phyloP scores from a whole-genome alignment of 2,888 invertebrate species.

The Artemia sp. region DNA sequence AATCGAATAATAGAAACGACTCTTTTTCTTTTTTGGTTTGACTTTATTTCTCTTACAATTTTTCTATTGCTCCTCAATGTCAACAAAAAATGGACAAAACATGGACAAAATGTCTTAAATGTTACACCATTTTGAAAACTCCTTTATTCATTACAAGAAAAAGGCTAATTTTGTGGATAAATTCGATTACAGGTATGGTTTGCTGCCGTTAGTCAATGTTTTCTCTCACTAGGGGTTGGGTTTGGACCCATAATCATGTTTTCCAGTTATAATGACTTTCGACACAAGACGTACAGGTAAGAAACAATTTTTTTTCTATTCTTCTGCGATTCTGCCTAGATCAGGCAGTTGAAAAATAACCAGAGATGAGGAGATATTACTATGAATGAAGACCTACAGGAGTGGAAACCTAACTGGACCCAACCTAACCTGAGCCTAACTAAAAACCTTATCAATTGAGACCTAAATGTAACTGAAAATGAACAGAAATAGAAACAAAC shows the following conservation, averaged over 20 bases:
- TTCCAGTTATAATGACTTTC: conserved; percentile 54
- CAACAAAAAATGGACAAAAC: conserved; percentile 16
- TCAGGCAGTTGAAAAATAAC: too few relatives aligned
- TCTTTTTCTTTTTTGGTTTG: too few relatives aligned
- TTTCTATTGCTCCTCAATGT: neutral
- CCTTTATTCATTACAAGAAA: neutral
- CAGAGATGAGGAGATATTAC: too few relatives aligned
- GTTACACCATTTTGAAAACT: neutral
- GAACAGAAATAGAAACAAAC: too few relatives aligned
- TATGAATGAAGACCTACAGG: too few relatives aligned
- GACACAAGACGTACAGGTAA: conserved; percentile 50
- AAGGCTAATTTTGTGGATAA: neutral
- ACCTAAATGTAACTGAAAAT: too few relatives aligned
- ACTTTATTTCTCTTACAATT: neutral
- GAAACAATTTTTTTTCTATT: neutral
- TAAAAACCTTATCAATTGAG: too few relatives aligned
- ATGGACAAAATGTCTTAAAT: neutral
- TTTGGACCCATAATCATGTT: conserved; percentile 61
- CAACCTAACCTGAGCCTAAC: too few relatives aligned
- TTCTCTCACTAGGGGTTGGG: conserved; percentile 56
- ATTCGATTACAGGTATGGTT: conserved; percentile 46
- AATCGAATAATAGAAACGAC: too few relatives aligned
- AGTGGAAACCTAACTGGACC: too few relatives aligned
- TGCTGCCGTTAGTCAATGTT: conserved; percentile 57
- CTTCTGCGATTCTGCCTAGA: too few relatives aligned